Base-by-base conservation (phyloP, 2,797 vertebrate genomes). In the Kryptolebias ocellatus region DNA sequence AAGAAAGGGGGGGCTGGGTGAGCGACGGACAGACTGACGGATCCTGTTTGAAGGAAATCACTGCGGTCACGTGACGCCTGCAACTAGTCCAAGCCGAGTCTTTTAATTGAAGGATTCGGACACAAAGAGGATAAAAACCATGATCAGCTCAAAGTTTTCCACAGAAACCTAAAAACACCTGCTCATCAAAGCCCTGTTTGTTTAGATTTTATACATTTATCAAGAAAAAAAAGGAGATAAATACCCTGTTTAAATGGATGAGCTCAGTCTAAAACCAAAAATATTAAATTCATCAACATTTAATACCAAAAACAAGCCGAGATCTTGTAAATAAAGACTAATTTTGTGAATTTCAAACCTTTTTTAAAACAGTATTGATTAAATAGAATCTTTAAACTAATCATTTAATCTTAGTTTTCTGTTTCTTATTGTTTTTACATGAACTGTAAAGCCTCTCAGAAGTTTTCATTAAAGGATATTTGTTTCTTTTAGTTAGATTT, bases 1-100 rank as follows among this genome's bases (percentile, higher is more conserved):
- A 82, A 84, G 79, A 70, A 56, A 63, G 78, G 64, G 64, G 56
- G 60, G 47, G 51, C 7, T 15, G 76, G 58, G 5, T 2, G 66
- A 46, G 5, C 8, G 60, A 64, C 4, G 60, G 76, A 78, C 67
- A 15, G 74, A 60, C 78, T 16, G 64, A 82, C 79, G 46, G 73
- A 64, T 77, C 75, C 64, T 71, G 84, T 69, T 74, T 18, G 70
- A 12, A 73, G 76, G 70, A 75, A 77, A 76, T 71, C 70, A 2
- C 16, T 7, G 63, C 12, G 2, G 53, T 75, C 76, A 77, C 34
- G 50, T 83, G 71, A 79, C 54, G 1, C 11, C 34, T 7, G 67
- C 53, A 44, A 37, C 29, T 47, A 3, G 42, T 31, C 34, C 63
- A 27, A 27, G 37, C 8, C 24, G 1, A 9, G 11, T 9, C 53